Percentiles rank a stretch among this genome's conserved stretches.
Evolutionary conservation across 2,113 vertebrate species (phyloP).

Genomic region (Lophochroa leadbeateri): DNA sequence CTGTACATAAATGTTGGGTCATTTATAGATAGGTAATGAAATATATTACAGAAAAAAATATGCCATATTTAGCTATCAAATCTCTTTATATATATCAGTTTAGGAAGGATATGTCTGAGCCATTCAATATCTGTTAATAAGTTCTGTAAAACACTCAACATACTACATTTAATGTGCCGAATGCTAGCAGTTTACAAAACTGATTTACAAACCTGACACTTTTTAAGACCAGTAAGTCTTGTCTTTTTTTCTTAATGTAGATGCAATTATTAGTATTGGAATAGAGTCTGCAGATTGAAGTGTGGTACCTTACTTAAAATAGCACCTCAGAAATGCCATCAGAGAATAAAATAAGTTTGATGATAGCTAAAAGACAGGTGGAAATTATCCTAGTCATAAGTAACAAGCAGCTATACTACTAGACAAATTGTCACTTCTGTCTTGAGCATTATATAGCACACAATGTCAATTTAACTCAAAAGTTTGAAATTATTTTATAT

Average conservation of each 20-base stretch:
- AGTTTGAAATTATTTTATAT: not conserved
- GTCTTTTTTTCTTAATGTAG: not conserved
- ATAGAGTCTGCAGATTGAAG: not conserved
- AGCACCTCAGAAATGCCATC: not conserved
- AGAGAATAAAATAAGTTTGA: not conserved
- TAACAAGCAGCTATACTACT: not conserved
- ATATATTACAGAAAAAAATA: not conserved
- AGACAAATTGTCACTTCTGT: not conserved
- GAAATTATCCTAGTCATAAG: not conserved
- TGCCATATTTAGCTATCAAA: not conserved
- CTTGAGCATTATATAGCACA: not conserved
- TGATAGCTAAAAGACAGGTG: not conserved
- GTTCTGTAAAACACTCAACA: not conserved
- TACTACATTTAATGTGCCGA: not conserved
- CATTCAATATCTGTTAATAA: not conserved
- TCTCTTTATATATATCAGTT: not conserved
- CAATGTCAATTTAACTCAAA: not conserved
- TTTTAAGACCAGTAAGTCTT: not conserved
- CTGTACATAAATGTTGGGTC: not conserved
- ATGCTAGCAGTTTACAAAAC: not conserved
- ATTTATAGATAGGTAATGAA: not conserved
- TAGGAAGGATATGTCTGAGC: not conserved
- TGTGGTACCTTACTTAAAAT: not conserved
- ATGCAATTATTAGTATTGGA: not conserved
- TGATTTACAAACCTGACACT: not conserved